phyloP scores from a whole-genome alignment of 2,113 vertebrate genomes.

The Paramormyrops kingsleyae region DNA sequence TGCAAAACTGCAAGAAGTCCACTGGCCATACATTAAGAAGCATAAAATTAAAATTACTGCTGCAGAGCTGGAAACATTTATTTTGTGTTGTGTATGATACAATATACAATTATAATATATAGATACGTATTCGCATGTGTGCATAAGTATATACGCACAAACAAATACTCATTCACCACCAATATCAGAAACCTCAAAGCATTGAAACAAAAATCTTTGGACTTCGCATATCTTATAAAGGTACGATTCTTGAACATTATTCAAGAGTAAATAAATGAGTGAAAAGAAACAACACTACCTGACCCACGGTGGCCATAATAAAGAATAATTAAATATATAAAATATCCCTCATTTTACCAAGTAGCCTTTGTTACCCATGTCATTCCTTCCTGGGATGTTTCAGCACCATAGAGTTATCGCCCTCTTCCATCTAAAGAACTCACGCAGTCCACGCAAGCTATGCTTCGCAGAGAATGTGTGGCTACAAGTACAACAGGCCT shows the following conservation, averaged over 20 bases:
- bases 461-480: background rate
- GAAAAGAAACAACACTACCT: constrained; percentile 19
- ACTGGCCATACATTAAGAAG: constrained; percentile 27
- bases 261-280: constrained; percentile 16
- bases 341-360: constrained; percentile 7
- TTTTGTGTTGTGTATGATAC: constrained; percentile 40
- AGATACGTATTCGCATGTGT: constrained; percentile 37
- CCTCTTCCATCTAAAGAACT: background rate
- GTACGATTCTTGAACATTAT: constrained; percentile 46
- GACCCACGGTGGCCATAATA: background rate
- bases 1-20: constrained; percentile 1
- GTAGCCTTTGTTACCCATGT: constrained; percentile 8
- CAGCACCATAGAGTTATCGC: constrained; percentile 15
- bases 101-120: constrained; percentile 50
- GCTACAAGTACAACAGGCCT: background rate
- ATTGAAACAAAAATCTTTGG: constrained; percentile 67
- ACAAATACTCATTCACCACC: constrained; percentile 50
- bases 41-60: background rate
- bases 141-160: constrained; percentile 44
- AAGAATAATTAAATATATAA: constrained; percentile 30
- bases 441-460: background rate
- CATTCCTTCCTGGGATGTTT: constrained; percentile 8
- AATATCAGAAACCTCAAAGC: constrained; percentile 46
- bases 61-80: constrained; percentile 29
- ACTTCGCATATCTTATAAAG: constrained; percentile 60